Base-by-base conservation (phyloP, 2,113 vertebrate species). In the Galbula dea region DNA sequence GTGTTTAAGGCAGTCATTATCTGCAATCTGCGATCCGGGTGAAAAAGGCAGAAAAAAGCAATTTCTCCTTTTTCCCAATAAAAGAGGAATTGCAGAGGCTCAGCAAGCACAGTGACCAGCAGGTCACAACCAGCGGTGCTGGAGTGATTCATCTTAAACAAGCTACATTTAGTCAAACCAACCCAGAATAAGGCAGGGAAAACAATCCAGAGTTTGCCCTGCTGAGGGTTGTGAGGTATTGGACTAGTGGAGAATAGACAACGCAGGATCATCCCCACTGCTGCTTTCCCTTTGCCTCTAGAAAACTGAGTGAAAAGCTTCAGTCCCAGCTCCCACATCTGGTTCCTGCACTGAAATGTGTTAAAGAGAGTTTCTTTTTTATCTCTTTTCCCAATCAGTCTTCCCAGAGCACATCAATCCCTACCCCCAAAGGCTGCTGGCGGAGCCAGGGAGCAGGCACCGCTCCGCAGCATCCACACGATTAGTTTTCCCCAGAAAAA, bases 51-150 rank as follows among this genome's bases (percentile, higher is more conserved):
- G 86, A n/a, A 61, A 90, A 91, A 90, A 81, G 65, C 48, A 90
- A 75, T 83, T 89, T 86, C 66, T 81, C 61, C 7, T 72, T 90
- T 90, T 76, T 45, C 68, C 54, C 59, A 37, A 66, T 82, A 79
- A 84, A 93, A 75, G 62, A 49, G 32, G 74, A 89, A 75, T 55
- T 62, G 83, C 74, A 79, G 84, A 65, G 48, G 61, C 88, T 92
- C 91, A 84, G 83, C 62, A 43, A 79, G 89, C 78, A 20, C 8
- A 1, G 67, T 27, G 92, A 69, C 74, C 71, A 92, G 71, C 86
- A 34, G 95, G 92, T 95, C 88, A 75, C 90, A 84, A 76, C 92
- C 92, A 81, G 77, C 77, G 26, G 74, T 15, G 89, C 66, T 18
- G 32, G 46, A 82, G 46, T 82, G 81, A 94, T 94, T 90, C 81